Conservation (phyloP, 2,797 vertebrate species). For the Tarsius wallacei region DNA sequence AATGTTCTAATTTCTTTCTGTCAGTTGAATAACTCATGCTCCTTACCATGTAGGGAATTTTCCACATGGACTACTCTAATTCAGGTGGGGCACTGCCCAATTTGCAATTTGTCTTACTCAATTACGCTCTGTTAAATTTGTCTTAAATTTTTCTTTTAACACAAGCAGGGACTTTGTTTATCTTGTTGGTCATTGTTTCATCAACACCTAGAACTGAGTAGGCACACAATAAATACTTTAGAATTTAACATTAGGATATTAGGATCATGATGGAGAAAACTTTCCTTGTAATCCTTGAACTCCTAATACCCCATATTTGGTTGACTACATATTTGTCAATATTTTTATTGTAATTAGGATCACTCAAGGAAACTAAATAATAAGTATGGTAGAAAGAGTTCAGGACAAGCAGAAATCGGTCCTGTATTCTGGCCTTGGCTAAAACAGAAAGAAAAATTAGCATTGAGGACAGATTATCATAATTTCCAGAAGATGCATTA, state of each 20-base stretch:
- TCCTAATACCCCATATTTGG: not conserved
- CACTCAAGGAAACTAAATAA: no score
- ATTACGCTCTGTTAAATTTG: no score
- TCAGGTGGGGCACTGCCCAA: no score
- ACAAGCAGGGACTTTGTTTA: not conserved
- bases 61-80: not conserved
- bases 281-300: not conserved
- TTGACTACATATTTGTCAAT: not conserved
- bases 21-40: not conserved
- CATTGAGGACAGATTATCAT: not conserved
- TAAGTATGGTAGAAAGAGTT: not conserved
- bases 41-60: not conserved
- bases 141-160: no score
- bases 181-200: not conserved
- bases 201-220: not conserved
- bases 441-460: not conserved
- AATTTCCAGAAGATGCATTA: conserved; percentile 13
- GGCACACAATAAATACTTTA: not conserved
- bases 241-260: not conserved
- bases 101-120: no score
- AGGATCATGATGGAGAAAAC: not conserved
- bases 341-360: no score
- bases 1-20: not conserved
- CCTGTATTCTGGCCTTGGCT: not conserved
- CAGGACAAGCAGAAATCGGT: not conserved